Evolutionary conservation across 2,797 vertebrate genomes (phyloP).

Genomic region (Pangasius macronema): DNA sequence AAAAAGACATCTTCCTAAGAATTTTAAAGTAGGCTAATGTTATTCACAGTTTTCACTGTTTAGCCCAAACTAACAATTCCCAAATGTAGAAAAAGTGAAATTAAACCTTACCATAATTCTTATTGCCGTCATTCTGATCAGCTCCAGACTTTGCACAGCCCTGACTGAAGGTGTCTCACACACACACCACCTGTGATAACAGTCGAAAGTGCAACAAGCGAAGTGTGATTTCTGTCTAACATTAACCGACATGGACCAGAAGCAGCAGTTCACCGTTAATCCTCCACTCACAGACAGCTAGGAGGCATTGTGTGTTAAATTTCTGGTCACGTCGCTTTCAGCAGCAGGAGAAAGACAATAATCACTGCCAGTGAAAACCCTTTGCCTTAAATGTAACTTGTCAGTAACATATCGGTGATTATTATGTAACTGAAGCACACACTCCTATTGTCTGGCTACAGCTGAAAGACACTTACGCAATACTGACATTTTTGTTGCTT

Average conservation of each 20-base stretch:
- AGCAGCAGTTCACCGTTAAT: not conserved
- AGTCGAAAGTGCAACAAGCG: constrained; percentile 52
- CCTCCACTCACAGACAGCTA: not conserved
- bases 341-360: not conserved
- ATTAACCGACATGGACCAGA: constrained; percentile 48
- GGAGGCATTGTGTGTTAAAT: not conserved
- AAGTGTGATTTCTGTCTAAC: constrained; percentile 36
- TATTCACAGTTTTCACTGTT: not conserved
- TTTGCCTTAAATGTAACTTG: not conserved
- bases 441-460: not conserved
- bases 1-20: not conserved
- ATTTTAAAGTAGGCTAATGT: not conserved
- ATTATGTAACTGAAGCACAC: not conserved
- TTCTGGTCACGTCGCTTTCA: constrained; percentile 30
- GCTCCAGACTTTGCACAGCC: not conserved
- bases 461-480: not conserved
- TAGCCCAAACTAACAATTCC: not conserved
- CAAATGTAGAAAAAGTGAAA: not conserved
- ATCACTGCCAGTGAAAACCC: not conserved
- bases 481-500: not conserved
- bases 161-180: not conserved
- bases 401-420: not conserved
- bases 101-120: constrained; percentile 46
- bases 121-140: not conserved
- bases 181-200: not conserved